Evolutionary conservation across 2,888 invertebrate species (phyloP), one percentile per base, ranked within the genome.

Genomic region (Apantesis nais): DNA sequence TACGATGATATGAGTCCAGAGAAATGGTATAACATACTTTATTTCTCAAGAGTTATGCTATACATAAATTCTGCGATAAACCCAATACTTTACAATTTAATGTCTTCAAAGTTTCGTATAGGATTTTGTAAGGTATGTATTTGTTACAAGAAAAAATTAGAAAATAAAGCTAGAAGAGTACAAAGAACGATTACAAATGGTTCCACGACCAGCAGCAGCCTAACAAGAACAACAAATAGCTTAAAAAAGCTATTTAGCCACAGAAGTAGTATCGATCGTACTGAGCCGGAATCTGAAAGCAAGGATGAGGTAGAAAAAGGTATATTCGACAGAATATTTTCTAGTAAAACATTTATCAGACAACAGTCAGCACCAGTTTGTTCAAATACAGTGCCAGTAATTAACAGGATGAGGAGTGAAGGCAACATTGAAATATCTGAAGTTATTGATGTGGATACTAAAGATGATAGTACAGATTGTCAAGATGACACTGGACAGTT

Each of bases 61-160:
- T 98, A 98, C 86, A 95, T 98, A 75, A 98, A 99, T 90, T 98
- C 98, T 7, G 98, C 98, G 60, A 96, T 98, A 79, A 98, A 99
- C 91, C 98, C 98, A 0, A 97, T 98, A 80, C 93, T 99, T n/a
- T 99, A 99, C 89, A 98, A 98, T 89, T 94, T 98, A 76, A 98
- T 98, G 97, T 98, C 98, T 61, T 98, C 98, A 4, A 98, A 98
- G 92, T 99, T 99, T 87, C 96, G 98, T 4, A 96, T 97, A 70
- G 98, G 98, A 0, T 98, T 98, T 84, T 95, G 97, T 70, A 96
- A 96, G 84, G 95, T 97, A 0, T 97, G 97, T 84, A 95, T 96
- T 61, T 94, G 96, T 78, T 95, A 94, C 71, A 95, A 92, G 71
- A 92, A 92, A 67, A 91, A 91, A n/a, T 83, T 87, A 25, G 90